phyloP scores from a whole-genome alignment of 2,888 invertebrate genomes.

The Cremastinae sp. region DNA sequence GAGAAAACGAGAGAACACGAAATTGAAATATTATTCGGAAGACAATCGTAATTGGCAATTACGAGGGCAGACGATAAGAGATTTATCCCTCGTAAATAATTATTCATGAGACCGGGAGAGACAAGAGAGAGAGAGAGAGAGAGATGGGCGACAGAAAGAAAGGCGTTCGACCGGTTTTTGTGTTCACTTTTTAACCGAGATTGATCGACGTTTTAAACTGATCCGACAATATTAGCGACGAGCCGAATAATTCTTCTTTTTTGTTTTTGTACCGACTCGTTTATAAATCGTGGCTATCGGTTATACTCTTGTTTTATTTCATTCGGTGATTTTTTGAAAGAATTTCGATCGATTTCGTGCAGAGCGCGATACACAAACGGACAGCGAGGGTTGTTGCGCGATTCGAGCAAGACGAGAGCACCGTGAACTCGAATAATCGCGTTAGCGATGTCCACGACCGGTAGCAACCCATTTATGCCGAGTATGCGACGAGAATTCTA shows the following conservation, averaged over 20 bases:
- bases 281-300: too few relatives aligned
- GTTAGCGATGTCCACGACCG: constrained; percentile 56
- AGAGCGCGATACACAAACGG: background rate
- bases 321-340: background rate
- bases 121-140: constrained; percentile 4
- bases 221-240: background rate
- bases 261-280: too few relatives aligned
- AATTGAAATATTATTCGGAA: too few relatives aligned
- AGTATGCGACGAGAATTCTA: constrained; percentile 8
- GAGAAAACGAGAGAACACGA: background rate
- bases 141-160: background rate
- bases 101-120: too few relatives aligned
- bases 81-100: too few relatives aligned
- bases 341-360: background rate
- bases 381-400: constrained; percentile 5
- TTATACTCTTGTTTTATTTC: background rate
- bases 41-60: too few relatives aligned
- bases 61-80: too few relatives aligned
- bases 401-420: constrained; percentile 14
- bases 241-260: too few relatives aligned
- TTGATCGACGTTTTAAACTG: background rate
- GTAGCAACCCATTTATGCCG: constrained; percentile 53
- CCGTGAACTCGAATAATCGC: constrained; percentile 53
- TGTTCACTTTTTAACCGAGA: background rate
- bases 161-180: too few relatives aligned